phyloP scores from a whole-genome alignment of 35 echinoderm and acorn worm species.

The Anneissia japonica region DNA sequence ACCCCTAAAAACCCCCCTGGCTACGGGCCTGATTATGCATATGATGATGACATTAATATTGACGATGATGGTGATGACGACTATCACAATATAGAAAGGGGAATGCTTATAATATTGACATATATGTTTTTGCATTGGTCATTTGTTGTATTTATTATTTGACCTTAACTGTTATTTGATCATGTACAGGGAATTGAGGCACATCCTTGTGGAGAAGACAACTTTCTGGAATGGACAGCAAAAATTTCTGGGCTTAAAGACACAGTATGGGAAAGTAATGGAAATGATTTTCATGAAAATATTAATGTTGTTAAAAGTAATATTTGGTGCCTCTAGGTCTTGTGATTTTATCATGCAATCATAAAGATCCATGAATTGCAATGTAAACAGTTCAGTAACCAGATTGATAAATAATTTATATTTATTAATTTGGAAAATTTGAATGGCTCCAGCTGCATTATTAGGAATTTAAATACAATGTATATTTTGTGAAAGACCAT shows the following conservation, averaged over 20 bases:
- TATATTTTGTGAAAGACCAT: too few species aligned
- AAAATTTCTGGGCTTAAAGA: slow-evolving; percentile 67
- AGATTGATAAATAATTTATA: slow-evolving; percentile 3
- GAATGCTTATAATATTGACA: too few species aligned
- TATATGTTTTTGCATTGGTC: too few species aligned
- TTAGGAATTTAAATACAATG: too few species aligned
- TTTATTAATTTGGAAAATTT: neutral
- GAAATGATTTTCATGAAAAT: neutral
- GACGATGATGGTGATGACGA: too few species aligned
- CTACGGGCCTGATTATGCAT: too few species aligned
- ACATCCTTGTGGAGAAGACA: slow-evolving; percentile 47
- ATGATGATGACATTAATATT: too few species aligned
- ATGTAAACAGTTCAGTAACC: neutral
- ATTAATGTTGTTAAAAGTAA: neutral
- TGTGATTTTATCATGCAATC: neutral
- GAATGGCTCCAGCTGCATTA: too few species aligned
- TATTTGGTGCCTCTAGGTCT: neutral
- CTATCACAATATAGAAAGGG: too few species aligned
- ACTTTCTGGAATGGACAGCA: slow-evolving; percentile 66
- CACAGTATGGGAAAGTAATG: slow-evolving; percentile 75
- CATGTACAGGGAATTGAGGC: slow-evolving; percentile 64
- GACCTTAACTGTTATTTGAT: neutral
- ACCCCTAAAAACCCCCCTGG: too few species aligned
- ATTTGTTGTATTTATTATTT: too few species aligned
- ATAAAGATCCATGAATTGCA: neutral